Percentiles rank a stretch among this genome's conserved stretches.
These are phyloP conservation scores for Sminthurinus aureus DNA, from an alignment of 2,888 invertebrate genomes.

Conservation along the genomic window DNA sequence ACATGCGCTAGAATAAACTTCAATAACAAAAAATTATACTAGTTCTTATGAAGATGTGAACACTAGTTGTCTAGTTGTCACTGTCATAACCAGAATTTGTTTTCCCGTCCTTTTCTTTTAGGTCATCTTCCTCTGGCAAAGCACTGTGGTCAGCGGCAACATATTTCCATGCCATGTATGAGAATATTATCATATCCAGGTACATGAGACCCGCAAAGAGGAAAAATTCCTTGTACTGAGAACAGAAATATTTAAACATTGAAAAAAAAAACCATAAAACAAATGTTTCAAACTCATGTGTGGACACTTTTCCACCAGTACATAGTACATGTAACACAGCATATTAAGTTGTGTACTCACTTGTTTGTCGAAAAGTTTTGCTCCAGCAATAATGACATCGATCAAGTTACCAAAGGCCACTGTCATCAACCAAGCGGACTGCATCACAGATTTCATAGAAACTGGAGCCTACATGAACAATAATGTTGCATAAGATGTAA, in stretches of 20 bases:
- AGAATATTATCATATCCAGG: conserved; percentile 72
- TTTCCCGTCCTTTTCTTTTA: no score
- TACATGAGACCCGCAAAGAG: conserved; percentile 75
- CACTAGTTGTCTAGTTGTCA: no score
- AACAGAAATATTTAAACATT: conserved; percentile 51
- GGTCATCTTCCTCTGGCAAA: no score
- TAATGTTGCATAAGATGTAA: neutral
- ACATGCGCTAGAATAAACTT: no score
- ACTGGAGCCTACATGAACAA: conserved; percentile 64
- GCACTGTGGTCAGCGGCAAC: no score
- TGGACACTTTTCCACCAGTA: neutral
- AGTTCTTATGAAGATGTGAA: no score
- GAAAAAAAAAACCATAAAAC: neutral
- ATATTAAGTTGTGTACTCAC: conserved; percentile 59
- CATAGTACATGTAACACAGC: neutral
- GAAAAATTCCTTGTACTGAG: conserved; percentile 77
- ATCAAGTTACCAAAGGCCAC: conserved; percentile 69
- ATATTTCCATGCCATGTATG: conserved; percentile 65
- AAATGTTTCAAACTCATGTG: neutral
- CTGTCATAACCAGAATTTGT: no score
- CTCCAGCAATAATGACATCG: conserved; percentile 67
- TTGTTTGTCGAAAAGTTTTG: conserved; percentile 63
- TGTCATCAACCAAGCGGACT: conserved; percentile 69
- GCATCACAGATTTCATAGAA: conserved; percentile 69
- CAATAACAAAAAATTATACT: no score